These are phyloP conservation scores for Euschistus heros DNA, from an alignment of 1,140 invertebrate species.

Conservation along the genomic window DNA sequence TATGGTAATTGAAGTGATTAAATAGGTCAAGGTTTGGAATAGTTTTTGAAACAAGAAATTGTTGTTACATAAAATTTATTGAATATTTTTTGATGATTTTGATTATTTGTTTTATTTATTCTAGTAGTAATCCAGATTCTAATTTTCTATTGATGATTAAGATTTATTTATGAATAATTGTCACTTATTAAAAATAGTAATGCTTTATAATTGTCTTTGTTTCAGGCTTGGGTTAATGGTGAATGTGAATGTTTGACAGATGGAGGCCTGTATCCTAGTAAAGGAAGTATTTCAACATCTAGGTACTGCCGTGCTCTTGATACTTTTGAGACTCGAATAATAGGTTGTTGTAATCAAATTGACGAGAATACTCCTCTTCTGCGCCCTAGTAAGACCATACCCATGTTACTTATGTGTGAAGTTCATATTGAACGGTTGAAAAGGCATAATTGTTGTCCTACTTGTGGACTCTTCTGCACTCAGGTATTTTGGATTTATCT, in stretches of 20 bases:
- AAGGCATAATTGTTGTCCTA: slow-evolving; percentile 78
- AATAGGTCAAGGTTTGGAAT: too few relatives aligned
- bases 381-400: slow-evolving; percentile 64
- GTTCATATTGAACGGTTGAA: slow-evolving; percentile 64
- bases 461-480: slow-evolving; percentile 83
- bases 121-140: neutral
- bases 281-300: neutral
- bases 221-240: slow-evolving; percentile 1
- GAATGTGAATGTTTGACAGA: slow-evolving; percentile 3
- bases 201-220: neutral
- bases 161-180: too few relatives aligned
- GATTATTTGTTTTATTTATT: too few relatives aligned
- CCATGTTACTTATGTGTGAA: slow-evolving; percentile 74
- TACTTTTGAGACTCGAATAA: slow-evolving; percentile 60
- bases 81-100: too few relatives aligned
- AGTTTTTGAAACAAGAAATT: too few relatives aligned
- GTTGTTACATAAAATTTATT: too few relatives aligned
- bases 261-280: slow-evolving; percentile 12
- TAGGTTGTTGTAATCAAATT: slow-evolving; percentile 70
- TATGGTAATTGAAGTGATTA: too few relatives aligned
- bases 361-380: slow-evolving; percentile 44
- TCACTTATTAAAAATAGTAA: too few relatives aligned
- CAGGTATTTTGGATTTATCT: slow-evolving; percentile 54
- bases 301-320: slow-evolving; percentile 61
- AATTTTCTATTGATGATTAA: too few relatives aligned